Conservation (phyloP, 2,113 vertebrate species). For the Camarhynchus parvulus region DNA sequence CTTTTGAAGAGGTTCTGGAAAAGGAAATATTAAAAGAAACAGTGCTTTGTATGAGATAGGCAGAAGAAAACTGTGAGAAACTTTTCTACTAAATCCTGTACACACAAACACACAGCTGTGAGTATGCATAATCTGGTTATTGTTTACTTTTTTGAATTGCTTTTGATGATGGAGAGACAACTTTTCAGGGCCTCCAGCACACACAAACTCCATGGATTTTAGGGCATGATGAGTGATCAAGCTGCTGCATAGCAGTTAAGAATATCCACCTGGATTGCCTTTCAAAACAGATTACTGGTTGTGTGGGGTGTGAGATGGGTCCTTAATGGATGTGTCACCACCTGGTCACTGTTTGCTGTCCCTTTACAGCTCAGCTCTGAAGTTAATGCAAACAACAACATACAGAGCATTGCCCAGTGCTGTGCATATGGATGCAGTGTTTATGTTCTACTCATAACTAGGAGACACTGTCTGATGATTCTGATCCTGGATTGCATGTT, state of each 20-base stretch:
- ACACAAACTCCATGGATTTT: background rate
- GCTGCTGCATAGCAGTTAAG: background rate
- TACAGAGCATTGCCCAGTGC: accelerated
- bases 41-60: background rate
- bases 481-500: background rate
- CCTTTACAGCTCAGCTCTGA: background rate
- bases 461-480: background rate
- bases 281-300: background rate
- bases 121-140: accelerated
- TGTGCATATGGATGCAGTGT: accelerated
- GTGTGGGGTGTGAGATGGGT: background rate
- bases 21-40: constrained; percentile 32
- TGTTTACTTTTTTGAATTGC: background rate
- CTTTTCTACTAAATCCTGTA: background rate
- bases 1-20: constrained; percentile 84
- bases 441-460: background rate
- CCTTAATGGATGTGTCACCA: background rate
- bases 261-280: background rate
- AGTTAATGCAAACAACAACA: background rate
- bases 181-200: too few relatives aligned
- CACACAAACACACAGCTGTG: background rate
- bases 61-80: background rate
- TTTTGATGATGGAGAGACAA: background rate
- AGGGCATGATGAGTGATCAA: background rate
- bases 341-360: background rate